Percentiles rank a stretch among this genome's conserved stretches.
Evolutionary conservation across 2,113 vertebrate species (phyloP).

Genomic region (Scomber japonicus): DNA sequence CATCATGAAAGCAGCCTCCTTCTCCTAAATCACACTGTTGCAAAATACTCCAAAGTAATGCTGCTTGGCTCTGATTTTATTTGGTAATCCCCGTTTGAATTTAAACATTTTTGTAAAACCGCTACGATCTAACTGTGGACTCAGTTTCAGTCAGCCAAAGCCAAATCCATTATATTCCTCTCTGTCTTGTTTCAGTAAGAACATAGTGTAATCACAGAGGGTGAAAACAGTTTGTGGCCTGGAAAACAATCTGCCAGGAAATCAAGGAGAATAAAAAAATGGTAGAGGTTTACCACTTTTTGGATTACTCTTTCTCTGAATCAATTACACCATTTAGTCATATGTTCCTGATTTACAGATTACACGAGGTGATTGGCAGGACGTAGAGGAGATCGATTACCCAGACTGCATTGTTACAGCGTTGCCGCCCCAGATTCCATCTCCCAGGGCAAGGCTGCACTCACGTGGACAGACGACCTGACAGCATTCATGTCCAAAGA

Average conservation of each 20-base stretch:
- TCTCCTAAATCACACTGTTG: not conserved
- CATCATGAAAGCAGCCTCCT: not conserved
- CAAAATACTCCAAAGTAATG: not conserved
- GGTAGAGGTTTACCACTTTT: not conserved
- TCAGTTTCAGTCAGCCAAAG: constrained; percentile 11
- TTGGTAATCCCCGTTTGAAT: not conserved
- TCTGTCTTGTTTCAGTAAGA: constrained; percentile 18
- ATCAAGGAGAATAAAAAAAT: constrained; percentile 36
- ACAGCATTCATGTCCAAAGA: constrained; percentile 28
- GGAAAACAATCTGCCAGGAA: constrained; percentile 28
- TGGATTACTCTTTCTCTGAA: constrained; percentile 14
- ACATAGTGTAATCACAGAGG: constrained; percentile 3
- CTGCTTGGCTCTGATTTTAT: not conserved
- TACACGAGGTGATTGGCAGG: constrained; percentile 49
- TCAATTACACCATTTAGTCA: constrained; percentile 41
- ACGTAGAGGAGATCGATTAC: constrained; percentile 33
- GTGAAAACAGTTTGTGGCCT: constrained; percentile 32
- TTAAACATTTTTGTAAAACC: constrained; percentile 22
- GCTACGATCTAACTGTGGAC: constrained; percentile 2
- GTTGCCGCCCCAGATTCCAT: constrained; percentile 52
- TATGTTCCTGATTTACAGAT: constrained; percentile 44
- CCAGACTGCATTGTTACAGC: constrained; percentile 59
- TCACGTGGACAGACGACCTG: constrained; percentile 52
- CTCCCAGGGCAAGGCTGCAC: constrained; percentile 47
- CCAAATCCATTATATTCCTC: not conserved